Evolutionary conservation across 2,797 vertebrate species (phyloP).

Genomic region (Myoxocephalus aenaeus): DNA sequence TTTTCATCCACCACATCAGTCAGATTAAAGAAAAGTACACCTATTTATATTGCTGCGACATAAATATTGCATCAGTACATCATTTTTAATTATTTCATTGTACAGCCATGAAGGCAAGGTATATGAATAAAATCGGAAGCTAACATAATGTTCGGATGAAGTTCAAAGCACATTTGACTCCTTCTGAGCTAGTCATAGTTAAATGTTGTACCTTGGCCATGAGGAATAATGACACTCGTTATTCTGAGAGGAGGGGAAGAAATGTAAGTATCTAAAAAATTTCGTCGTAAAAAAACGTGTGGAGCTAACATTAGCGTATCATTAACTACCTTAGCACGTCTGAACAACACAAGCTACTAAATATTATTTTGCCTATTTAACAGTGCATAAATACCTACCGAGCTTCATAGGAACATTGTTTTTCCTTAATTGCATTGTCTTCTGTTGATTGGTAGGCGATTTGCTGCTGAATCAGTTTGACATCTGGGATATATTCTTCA

Average conservation of each 20-base stretch:
- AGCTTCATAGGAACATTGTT: neutral
- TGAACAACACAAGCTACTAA: neutral
- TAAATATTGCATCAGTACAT: conserved; percentile 17
- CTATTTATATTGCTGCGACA: conserved; percentile 23
- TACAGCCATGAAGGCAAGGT: neutral
- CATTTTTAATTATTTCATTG: conserved; percentile 1
- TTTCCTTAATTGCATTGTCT: neutral
- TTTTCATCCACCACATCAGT: conserved; percentile 31
- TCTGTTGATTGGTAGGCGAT: neutral
- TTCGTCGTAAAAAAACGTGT: neutral
- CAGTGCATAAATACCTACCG: neutral
- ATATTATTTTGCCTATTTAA: neutral
- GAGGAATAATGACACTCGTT: neutral
- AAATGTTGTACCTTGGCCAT: neutral
- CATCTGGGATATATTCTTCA: neutral
- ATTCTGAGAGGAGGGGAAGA: neutral
- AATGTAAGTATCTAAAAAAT: neutral
- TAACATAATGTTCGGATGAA: neutral
- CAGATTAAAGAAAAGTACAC: conserved; percentile 21
- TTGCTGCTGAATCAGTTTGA: neutral
- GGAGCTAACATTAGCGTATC: neutral
- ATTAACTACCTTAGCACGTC: neutral
- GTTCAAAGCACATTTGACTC: neutral
- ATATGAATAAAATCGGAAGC: neutral
- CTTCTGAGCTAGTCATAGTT: neutral